Conservation (phyloP, 1,140 invertebrate species). For the Anastrepha obliqua region DNA sequence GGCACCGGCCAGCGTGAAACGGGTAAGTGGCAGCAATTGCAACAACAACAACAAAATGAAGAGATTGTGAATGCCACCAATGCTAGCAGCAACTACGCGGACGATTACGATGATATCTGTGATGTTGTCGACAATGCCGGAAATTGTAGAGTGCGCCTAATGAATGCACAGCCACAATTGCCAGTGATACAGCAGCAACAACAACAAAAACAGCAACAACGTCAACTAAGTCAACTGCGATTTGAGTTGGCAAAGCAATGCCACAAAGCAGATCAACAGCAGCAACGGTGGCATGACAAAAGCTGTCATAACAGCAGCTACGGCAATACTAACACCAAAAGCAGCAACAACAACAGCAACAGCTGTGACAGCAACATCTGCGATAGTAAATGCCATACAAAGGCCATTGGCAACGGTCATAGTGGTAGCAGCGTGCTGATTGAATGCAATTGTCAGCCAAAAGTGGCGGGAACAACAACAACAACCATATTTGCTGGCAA, state of each 20-base stretch:
- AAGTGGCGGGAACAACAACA: slow-evolving; percentile 36
- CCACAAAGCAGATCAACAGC: slow-evolving; percentile 61
- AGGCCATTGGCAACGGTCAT: slow-evolving; percentile 26
- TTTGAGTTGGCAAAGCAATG: neutral
- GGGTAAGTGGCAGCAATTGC: slow-evolving; percentile 19
- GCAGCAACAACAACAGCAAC: slow-evolving; percentile 57
- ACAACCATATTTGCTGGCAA: neutral
- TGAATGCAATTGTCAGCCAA: slow-evolving; percentile 24
- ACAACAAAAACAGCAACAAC: slow-evolving; percentile 8
- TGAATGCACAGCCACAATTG: slow-evolving; percentile 56
- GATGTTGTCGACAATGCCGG: slow-evolving; percentile 62
- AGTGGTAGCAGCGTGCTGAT: slow-evolving; percentile 29
- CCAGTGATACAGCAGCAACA: slow-evolving; percentile 52
- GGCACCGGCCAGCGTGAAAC: neutral
- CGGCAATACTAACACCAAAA: slow-evolving; percentile 59
- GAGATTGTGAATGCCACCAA: neutral
- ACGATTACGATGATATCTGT: slow-evolving; percentile 66
- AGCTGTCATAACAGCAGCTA: slow-evolving; percentile 58
- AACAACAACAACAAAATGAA: neutral
- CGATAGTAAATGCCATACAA: neutral
- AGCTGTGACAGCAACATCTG: slow-evolving; percentile 49
- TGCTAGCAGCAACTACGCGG: slow-evolving; percentile 23
- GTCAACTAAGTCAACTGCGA: slow-evolving; percentile 2
- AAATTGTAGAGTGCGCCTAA: slow-evolving; percentile 7
- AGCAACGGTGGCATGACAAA: slow-evolving; percentile 70